phyloP scores from a whole-genome alignment of 2,888 invertebrate genomes.

The Drosophila multiciliata region DNA sequence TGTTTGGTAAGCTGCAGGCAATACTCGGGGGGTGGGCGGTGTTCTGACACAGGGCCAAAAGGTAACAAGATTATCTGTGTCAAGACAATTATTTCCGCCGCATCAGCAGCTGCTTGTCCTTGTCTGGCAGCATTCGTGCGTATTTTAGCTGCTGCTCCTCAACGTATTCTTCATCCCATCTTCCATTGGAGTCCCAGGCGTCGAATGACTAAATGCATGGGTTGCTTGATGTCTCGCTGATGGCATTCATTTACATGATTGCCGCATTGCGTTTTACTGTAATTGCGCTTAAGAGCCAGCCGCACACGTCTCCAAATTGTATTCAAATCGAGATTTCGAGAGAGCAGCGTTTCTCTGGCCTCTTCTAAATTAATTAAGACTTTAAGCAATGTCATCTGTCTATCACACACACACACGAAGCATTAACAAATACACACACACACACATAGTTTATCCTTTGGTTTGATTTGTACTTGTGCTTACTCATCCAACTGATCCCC shows the following conservation, averaged over 20 bases:
- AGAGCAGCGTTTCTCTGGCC: slow-evolving; percentile 31
- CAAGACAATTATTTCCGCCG: slow-evolving; percentile 82
- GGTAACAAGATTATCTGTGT: slow-evolving; percentile 82
- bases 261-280: slow-evolving; percentile 81
- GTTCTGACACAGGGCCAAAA: slow-evolving; percentile 49
- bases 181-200: slow-evolving; percentile 27
- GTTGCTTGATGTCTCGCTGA: slow-evolving; percentile 54
- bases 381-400: slow-evolving; percentile 52
- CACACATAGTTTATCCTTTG: slow-evolving; percentile 36
- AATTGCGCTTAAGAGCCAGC: slow-evolving; percentile 53
- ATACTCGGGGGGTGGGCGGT: neutral
- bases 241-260: slow-evolving; percentile 81
- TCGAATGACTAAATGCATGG: slow-evolving; percentile 27
- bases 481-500: slow-evolving; percentile 40
- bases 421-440: slow-evolving; percentile 14
- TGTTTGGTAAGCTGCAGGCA: slow-evolving; percentile 17
- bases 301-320: slow-evolving; percentile 30
- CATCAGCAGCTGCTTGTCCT: slow-evolving; percentile 67
- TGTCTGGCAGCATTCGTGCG: slow-evolving; percentile 70
- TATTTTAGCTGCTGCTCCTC: slow-evolving; percentile 34
- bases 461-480: slow-evolving; percentile 40
- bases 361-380: slow-evolving; percentile 69
- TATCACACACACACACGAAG: slow-evolving; percentile 25
- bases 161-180: slow-evolving; percentile 4
- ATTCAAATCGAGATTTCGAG: slow-evolving; percentile 60